Evolutionary conservation across 2,113 vertebrate species (phyloP), one percentile per base, ranked within the genome.

Genomic region (Brachyistius frenatus): DNA sequence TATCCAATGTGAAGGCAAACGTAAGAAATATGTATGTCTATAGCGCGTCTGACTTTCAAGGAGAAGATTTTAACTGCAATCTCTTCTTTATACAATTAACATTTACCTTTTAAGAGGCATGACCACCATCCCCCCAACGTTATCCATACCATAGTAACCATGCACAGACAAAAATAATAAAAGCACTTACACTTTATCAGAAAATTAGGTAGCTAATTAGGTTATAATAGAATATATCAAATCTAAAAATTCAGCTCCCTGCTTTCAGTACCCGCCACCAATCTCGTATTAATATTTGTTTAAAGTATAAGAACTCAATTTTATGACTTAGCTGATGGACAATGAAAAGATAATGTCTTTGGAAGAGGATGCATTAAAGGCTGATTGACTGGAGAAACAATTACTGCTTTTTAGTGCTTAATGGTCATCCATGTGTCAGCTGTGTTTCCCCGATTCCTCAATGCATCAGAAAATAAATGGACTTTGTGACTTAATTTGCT

Each of bases 331-430:
- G 14, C 4, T 37, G 58, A 35, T 31, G 41, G 2, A 50, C 41
- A 76, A 3, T 23, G 23, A 23, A 23, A 23, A 23, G 23, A 23
- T 23, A 23, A 23, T 23, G 23, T 7, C 23, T 49, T 53, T 6
- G 46, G 47, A 8, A 5, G 39, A 74, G 49, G 64, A 37, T 7
- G 5, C 30, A 23, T 57, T 62, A 16, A 62, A 72, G 47, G 58
- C 23, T 58, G 66, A 76, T 83, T 66, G 62, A 11, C 33, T 36
- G 23, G 50, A 76, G 13, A 53, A 47, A 58, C 49, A 44, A 35
- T 49, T 66, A 47, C 23, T 52, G 23, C 23, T 23, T 23, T 23
- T 23, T 23, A 23, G 23, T 13, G 5, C 74, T 66, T 66, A 62
- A 71, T 58, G 56, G 50, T 7, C 36, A 10, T 65, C 64, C 53